These are phyloP conservation scores for Neomorphus geoffroyi DNA, from an alignment of 2,797 vertebrate genomes.

Conservation along the genomic window DNA sequence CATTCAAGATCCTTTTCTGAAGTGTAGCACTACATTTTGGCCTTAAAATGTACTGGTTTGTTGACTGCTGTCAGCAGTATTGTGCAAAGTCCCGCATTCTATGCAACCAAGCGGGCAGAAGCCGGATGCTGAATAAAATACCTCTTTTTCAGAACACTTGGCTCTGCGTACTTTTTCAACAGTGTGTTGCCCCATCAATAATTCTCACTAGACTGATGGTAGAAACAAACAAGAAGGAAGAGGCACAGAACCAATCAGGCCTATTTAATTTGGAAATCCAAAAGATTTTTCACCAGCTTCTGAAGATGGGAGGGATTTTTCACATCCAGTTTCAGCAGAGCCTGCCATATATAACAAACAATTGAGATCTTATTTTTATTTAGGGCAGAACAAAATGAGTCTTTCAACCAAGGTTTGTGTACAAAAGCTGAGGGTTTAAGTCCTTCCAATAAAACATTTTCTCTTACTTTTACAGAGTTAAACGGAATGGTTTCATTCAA, in stretches of 20 bases:
- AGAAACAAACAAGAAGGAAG: not conserved
- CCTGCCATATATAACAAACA: not conserved
- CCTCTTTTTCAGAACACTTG: not conserved
- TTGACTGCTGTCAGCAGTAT: not conserved
- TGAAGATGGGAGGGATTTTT: not conserved
- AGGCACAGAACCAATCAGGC: not conserved
- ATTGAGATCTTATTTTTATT: not conserved
- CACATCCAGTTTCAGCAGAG: not conserved
- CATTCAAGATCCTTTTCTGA: not conserved
- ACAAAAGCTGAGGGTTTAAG: not conserved
- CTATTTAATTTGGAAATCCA: not conserved
- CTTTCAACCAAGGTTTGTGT: not conserved
- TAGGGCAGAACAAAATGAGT: not conserved
- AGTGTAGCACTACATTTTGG: not conserved
- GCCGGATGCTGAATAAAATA: not conserved
- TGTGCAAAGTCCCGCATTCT: not conserved
- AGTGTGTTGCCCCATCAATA: not conserved
- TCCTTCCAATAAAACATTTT: not conserved
- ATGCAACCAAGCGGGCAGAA: not conserved
- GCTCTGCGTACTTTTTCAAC: not conserved
- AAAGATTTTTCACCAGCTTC: not conserved
- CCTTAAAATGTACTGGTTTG: not conserved
- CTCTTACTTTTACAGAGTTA: not conserved
- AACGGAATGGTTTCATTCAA: not conserved
- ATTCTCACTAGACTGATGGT: not conserved